These are phyloP conservation scores for Limnodromus scolopaceus DNA, from an alignment of 2,797 vertebrate species.

Conservation along the genomic window DNA sequence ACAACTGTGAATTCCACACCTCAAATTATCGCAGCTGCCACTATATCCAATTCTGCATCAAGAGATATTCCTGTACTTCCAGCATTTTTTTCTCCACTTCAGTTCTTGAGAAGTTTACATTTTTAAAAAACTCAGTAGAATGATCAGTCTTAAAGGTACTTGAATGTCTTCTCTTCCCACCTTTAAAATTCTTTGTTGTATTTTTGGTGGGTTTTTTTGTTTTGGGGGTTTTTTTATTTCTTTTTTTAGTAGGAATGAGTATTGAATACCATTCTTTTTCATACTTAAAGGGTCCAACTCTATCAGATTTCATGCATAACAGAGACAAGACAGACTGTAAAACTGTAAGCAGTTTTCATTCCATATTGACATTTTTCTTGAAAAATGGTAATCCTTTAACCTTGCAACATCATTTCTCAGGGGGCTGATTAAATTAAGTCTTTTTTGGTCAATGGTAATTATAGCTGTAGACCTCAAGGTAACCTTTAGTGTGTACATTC, in stretches of 20 bases:
- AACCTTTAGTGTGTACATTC: conserved; percentile 1
- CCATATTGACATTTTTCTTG: conserved; percentile 24
- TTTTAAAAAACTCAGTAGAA: not conserved
- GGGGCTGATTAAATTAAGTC: conserved; percentile 35
- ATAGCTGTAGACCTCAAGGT: conserved; percentile 6
- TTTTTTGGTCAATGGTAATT: conserved; percentile 10
- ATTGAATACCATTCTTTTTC: not conserved
- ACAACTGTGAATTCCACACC: not conserved
- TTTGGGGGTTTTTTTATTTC: not conserved
- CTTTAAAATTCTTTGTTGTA: not conserved
- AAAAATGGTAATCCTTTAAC: conserved; percentile 38
- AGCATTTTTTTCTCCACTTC: not conserved
- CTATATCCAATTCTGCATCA: not conserved
- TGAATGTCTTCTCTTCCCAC: not conserved
- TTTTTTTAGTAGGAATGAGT: not conserved
- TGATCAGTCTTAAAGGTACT: not conserved
- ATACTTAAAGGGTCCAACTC: not conserved
- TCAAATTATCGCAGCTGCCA: not conserved
- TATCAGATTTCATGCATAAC: not conserved
- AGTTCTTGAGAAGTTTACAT: not conserved
- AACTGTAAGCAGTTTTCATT: not conserved
- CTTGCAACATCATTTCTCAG: conserved; percentile 20
- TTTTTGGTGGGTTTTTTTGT: not conserved
- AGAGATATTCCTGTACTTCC: not conserved
- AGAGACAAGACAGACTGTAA: not conserved